Conservation (phyloP, 2,113 vertebrate genomes). For the Menura novaehollandiae region DNA sequence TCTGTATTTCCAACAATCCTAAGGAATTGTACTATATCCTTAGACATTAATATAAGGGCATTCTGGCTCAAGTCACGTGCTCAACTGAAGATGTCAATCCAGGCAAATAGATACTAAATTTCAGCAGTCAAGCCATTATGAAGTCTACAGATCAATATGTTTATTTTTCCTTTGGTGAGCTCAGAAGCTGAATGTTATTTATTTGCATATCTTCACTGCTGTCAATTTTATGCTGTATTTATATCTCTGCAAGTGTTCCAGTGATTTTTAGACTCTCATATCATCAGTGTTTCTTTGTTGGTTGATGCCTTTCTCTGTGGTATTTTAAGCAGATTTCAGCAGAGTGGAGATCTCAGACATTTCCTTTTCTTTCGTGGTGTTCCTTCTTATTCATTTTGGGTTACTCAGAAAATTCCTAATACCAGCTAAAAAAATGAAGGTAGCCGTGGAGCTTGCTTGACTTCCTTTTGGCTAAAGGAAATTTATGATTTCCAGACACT, state of each 20-base stretch:
- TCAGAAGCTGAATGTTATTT: neutral
- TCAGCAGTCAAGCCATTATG: neutral
- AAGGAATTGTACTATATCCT: neutral
- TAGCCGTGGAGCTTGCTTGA: neutral
- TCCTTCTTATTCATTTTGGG: neutral
- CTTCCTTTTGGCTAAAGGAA: neutral
- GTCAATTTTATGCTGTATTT: neutral
- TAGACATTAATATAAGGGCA: neutral
- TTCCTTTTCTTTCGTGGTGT: neutral
- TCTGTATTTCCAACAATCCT: accelerated
- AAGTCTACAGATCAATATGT: neutral
- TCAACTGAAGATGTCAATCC: neutral
- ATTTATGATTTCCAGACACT: neutral
- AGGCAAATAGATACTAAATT: neutral
- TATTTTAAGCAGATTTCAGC: constrained; percentile 24
- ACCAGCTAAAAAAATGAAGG: neutral
- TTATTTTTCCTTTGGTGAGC: neutral
- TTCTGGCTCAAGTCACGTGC: neutral
- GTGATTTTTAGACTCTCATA: neutral
- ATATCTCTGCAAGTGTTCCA: neutral
- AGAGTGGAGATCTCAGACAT: neutral
- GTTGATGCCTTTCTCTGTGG: neutral
- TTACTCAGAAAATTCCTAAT: neutral
- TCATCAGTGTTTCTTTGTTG: constrained; percentile 12
- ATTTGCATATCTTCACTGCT: neutral